Evolutionary conservation across 2,797 vertebrate genomes (phyloP), one percentile per base, ranked within the genome.

Genomic region (Rhinophrynus dorsalis): DNA sequence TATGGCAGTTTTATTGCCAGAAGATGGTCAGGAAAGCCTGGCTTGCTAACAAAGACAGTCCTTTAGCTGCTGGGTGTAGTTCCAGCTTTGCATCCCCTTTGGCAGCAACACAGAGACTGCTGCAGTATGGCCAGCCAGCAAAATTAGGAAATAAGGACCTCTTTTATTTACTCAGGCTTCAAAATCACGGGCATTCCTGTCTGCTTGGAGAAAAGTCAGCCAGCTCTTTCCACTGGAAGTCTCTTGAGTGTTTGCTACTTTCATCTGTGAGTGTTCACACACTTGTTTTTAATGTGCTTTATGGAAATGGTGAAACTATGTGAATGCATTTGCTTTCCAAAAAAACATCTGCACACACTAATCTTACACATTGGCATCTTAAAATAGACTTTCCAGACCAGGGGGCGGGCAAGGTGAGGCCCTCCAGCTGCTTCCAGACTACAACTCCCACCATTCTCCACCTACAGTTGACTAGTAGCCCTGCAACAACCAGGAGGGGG

Each of bases 101-200:
- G 96, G 94, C 97, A 96, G 92, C 83, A 76, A 85, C 94, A 94
- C 94, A 96, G 94, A 96, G 95, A 88, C 90, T 83, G 86, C 91
- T 93, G 93, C 92, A 92, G 91, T 90, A 90, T 88, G 92, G 90
- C 92, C 88, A 90, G 93, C 94, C 95, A 95, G 94, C 89, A 91
- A 94, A 94, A 95, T 93, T 89, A 90, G 95, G 94, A 96, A 96
- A 94, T 94, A 91, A 93, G 94, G 92, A 93, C 92, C 86, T 92
- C 92, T 97, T 96, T 95, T 98, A 98, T 98, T 99, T 97, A 97
- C 95, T 94, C 95, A 96, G 95, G 96, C 94, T 93, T 94, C 94
- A 88, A 89, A 93, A 88, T 94, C 94, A 93, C 90, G 93, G 93
- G 91, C 92, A 96, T 95, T 96, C 93, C 95, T 94, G 93, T 96